Percentiles rank a stretch among this genome's conserved stretches.
Evolutionary conservation across 2,888 invertebrate genomes (phyloP).

Genomic region (Aromia moschata): DNA sequence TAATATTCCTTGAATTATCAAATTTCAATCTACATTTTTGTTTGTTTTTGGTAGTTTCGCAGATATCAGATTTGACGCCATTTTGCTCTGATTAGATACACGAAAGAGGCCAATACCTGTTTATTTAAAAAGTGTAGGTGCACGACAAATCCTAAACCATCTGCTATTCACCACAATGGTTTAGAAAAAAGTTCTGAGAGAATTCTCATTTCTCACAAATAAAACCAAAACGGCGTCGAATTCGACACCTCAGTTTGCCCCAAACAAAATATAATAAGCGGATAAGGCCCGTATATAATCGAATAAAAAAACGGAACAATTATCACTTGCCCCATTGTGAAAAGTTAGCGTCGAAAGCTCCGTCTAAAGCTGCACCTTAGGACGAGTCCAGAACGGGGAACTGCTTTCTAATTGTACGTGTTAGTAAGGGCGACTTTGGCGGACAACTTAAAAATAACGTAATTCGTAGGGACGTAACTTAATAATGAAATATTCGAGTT

Average conservation of each 20-base stretch:
- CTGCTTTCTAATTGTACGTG: conserved; percentile 13
- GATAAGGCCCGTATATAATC: conserved; percentile 46
- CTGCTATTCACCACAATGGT: conserved; percentile 1
- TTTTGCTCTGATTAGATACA: no score
- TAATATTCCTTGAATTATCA: no score
- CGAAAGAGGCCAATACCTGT: no score
- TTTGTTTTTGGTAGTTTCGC: no score
- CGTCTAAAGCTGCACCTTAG: neutral
- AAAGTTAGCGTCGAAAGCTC: conserved; percentile 17
- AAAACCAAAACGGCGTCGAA: conserved; percentile 45
- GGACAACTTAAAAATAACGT: conserved; percentile 18
- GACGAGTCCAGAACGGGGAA: neutral
- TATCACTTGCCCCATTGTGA: conserved; percentile 21
- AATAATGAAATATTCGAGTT: conserved; percentile 54
- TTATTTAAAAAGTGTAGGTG: no score
- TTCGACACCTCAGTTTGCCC: conserved; percentile 57
- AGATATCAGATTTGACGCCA: no score
- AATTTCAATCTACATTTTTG: no score
- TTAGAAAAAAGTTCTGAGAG: neutral
- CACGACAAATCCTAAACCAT: no score
- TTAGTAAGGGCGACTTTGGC: conserved; percentile 23
- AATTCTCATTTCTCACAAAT: conserved; percentile 5
- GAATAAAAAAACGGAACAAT: conserved; percentile 43
- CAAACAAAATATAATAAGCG: conserved; percentile 53
- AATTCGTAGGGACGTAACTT: conserved; percentile 50